phyloP scores from a whole-genome alignment of 2,888 invertebrate species.

The Nebria brevicollis region DNA sequence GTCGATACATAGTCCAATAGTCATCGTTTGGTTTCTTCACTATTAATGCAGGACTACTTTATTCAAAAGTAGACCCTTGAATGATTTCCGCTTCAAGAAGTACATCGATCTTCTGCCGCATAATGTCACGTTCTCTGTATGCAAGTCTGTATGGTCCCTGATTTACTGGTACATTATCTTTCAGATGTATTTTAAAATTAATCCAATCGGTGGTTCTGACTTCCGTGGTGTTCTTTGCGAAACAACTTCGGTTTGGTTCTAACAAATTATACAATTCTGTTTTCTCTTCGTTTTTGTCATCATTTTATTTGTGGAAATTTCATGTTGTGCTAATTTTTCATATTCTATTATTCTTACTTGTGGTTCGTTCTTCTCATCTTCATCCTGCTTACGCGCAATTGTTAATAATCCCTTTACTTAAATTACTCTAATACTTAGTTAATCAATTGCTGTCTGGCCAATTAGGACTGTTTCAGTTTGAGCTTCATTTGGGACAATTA shows the following conservation, averaged over 20 bases:
- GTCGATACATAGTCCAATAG: conserved; percentile 51
- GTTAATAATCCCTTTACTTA: too few species aligned
- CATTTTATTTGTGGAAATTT: too few species aligned
- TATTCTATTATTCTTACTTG: too few species aligned
- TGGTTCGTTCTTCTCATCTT: too few species aligned
- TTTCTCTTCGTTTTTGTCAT: too few species aligned
- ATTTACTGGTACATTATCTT: conserved; percentile 20
- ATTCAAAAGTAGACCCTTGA: conserved; percentile 43
- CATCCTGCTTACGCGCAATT: too few species aligned
- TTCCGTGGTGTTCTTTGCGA: not conserved
- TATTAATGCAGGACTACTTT: conserved; percentile 52
- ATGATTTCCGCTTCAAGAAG: conserved; percentile 30
- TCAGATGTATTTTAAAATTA: conserved; percentile 24
- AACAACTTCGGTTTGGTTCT: too few species aligned
- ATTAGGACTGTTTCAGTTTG: not conserved
- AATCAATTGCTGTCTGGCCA: not conserved
- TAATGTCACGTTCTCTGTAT: conserved; percentile 6
- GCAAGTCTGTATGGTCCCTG: conserved; percentile 27
- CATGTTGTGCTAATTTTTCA: too few species aligned
- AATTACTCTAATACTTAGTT: not conserved
- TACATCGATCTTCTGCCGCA: conserved; percentile 27
- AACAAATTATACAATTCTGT: too few species aligned
- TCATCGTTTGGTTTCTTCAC: conserved; percentile 52
- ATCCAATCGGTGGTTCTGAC: conserved; percentile 25
- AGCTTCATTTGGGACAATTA: not conserved